phyloP scores from a whole-genome alignment of 2,888 invertebrate species.

The Pardosa pseudoannulata region DNA sequence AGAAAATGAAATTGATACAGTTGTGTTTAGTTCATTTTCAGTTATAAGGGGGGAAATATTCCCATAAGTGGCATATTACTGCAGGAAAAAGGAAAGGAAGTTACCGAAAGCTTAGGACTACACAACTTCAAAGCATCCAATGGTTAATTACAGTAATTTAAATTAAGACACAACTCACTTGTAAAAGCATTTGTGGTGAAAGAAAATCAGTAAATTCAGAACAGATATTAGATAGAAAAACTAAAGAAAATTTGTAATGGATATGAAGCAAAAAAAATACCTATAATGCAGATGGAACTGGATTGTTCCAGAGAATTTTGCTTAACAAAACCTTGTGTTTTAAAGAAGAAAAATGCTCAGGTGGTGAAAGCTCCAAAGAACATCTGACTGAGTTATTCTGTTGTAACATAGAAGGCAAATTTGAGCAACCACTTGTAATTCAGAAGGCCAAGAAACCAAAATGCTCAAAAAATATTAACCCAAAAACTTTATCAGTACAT shows the following conservation, averaged over 20 bases:
- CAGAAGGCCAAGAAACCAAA: slow-evolving; percentile 10
- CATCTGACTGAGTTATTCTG: slow-evolving; percentile 1
- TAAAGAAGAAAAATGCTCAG: slow-evolving; percentile 11
- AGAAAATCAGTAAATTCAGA: neutral
- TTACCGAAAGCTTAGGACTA: slow-evolving; percentile 22
- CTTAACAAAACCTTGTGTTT: slow-evolving; percentile 22
- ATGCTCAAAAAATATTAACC: neutral
- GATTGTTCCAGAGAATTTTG: slow-evolving; percentile 9
- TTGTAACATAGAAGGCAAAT: slow-evolving; percentile 16
- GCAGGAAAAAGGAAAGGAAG: neutral
- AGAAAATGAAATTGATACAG: slow-evolving; percentile 9
- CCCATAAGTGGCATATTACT: neutral
- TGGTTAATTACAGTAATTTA: slow-evolving; percentile 12
- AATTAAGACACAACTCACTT: neutral
- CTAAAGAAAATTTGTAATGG: slow-evolving; percentile 12
- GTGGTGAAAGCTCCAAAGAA: neutral
- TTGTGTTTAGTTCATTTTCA: slow-evolving; percentile 2
- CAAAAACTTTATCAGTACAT: slow-evolving; percentile 18
- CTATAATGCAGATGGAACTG: neutral
- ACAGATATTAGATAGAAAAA: neutral
- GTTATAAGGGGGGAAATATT: neutral
- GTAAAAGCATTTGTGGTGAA: slow-evolving; percentile 14
- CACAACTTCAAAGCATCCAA: slow-evolving; percentile 21
- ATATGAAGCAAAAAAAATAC: slow-evolving; percentile 8
- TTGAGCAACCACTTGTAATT: slow-evolving; percentile 15